Evolutionary conservation across 2,113 vertebrate species (phyloP).

Genomic region (Paratilapia polleni): DNA sequence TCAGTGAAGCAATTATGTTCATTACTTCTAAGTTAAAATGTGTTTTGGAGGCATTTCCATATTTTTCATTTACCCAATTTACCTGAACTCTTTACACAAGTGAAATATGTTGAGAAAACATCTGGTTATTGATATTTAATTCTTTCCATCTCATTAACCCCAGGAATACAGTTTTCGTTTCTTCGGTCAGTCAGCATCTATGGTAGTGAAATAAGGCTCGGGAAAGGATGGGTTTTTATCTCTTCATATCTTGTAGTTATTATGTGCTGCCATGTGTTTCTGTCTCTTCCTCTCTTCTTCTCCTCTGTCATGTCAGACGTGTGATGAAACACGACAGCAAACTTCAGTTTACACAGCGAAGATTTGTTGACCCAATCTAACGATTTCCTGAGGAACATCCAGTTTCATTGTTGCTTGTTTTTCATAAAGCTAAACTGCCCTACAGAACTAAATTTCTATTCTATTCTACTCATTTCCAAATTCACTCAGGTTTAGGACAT

Average conservation of each 20-base stretch:
- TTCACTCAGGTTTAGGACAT: not conserved
- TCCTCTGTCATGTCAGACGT: slow-evolving; percentile 32
- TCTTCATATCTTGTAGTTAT: slow-evolving; percentile 49
- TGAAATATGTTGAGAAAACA: not conserved
- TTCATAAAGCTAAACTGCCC: not conserved
- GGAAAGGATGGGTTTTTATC: slow-evolving; percentile 24
- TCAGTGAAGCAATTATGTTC: not conserved
- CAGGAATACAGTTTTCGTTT: not conserved
- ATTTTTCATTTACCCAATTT: not conserved
- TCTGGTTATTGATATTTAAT: not conserved
- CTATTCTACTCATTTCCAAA: not conserved
- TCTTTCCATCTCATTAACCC: slow-evolving; percentile 18
- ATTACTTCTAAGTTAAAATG: not conserved
- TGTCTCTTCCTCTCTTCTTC: not conserved
- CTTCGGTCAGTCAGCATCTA: not conserved
- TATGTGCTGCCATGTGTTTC: slow-evolving; percentile 15
- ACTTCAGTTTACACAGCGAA: slow-evolving; percentile 10
- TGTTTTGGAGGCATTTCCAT: not conserved
- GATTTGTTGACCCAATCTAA: slow-evolving; percentile 16
- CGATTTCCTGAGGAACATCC: not conserved
- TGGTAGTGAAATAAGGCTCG: not conserved
- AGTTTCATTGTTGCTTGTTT: not conserved
- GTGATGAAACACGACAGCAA: slow-evolving; percentile 34
- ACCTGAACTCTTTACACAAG: not conserved
- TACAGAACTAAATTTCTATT: accelerated